phyloP scores from a whole-genome alignment of 1,140 invertebrate genomes.

The Cherax destructor region DNA sequence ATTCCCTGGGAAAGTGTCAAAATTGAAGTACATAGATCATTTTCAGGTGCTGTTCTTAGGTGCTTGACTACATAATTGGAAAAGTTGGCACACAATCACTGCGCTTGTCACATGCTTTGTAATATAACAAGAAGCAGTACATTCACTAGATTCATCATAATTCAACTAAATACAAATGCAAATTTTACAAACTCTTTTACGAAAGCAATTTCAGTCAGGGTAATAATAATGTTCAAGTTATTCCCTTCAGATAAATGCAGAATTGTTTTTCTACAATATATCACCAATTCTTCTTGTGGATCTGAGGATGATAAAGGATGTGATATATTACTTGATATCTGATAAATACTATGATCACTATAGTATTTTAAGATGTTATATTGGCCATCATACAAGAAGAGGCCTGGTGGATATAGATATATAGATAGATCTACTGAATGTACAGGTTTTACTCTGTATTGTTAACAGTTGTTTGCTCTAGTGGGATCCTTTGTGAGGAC shows the following conservation, averaged over 20 bases:
- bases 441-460: constrained; percentile 64
- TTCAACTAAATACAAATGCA: not conserved
- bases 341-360: not conserved
- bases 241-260: not conserved
- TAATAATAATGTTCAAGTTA: constrained; percentile 19
- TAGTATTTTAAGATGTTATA: not conserved
- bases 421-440: constrained; percentile 59
- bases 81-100: constrained; percentile 31
- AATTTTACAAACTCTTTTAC: not conserved
- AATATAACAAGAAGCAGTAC: constrained; percentile 50
- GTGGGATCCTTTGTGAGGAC: constrained; percentile 55
- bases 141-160: constrained; percentile 59
- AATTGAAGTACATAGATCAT: not conserved
- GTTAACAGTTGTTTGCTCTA: constrained; percentile 61
- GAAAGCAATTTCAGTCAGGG: not conserved
- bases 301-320: constrained; percentile 3
- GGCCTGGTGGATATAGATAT: not conserved
- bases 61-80: constrained; percentile 14
- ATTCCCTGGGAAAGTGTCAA: not conserved
- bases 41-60: not conserved
- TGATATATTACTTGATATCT: constrained; percentile 2
- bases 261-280: not conserved
- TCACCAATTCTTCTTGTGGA: constrained; percentile 43
- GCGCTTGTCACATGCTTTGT: constrained; percentile 54
- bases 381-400: too few relatives aligned